A percentile compares a stretch with the other conserved stretches of the same genome.
phyloP scores from a whole-genome alignment of 2,113 vertebrate species.

The Xerus inauris region DNA sequence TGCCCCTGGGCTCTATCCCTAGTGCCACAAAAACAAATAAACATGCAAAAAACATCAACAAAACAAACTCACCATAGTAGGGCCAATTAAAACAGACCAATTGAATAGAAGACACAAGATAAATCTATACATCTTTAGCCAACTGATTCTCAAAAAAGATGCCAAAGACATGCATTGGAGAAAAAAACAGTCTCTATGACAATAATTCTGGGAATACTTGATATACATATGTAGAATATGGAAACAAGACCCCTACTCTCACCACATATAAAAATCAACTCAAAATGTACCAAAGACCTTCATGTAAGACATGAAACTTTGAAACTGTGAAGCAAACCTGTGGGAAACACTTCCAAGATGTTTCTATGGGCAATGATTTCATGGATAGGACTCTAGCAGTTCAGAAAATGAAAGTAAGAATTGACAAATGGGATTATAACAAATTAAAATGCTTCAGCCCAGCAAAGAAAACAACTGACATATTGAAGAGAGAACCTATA shows the following conservation, averaged over 20 bases:
- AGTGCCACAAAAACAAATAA: no score
- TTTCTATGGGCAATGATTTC: not conserved
- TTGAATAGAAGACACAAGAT: not conserved
- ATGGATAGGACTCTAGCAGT: not conserved
- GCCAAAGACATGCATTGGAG: not conserved
- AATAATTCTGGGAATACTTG: not conserved
- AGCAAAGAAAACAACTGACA: not conserved
- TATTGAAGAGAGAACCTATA: not conserved
- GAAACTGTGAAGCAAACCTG: not conserved
- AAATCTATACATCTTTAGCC: not conserved
- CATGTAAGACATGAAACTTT: not conserved
- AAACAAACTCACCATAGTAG: not conserved
- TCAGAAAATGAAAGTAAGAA: not conserved
- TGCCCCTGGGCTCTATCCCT: no score
- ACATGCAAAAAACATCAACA: no score
- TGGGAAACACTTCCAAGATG: not conserved
- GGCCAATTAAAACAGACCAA: not conserved
- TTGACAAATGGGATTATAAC: not conserved
- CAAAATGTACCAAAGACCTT: not conserved
- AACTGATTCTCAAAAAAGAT: not conserved
- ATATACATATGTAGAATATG: not conserved
- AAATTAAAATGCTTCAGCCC: not conserved
- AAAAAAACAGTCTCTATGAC: not conserved
- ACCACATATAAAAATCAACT: not conserved
- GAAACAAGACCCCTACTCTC: not conserved